Conservation (phyloP, 2,113 vertebrate species). For the Felis catus region DNA sequence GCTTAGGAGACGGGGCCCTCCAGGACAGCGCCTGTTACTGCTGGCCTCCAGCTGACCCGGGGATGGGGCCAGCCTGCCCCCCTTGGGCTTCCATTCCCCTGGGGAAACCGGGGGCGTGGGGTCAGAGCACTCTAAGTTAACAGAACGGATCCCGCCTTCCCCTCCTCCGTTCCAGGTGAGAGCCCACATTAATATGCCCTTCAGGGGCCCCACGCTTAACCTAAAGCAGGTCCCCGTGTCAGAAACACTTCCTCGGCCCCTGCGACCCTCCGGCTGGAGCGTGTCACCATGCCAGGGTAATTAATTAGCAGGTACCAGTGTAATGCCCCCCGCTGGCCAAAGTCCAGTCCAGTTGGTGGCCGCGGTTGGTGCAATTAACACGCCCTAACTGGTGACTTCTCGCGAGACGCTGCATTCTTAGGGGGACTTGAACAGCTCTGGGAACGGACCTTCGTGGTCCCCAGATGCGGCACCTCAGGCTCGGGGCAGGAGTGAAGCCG, state of each 20-base stretch:
- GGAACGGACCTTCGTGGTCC: background rate
- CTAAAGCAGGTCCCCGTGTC: background rate
- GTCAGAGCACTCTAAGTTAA: background rate
- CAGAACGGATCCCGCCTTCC: background rate
- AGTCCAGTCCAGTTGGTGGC: background rate
- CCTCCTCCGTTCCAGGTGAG: background rate
- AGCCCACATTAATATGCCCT: background rate
- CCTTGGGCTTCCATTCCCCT: background rate
- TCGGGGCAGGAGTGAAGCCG: background rate
- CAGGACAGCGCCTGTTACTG: too few species aligned
- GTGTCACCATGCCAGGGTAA: rapidly evolving
- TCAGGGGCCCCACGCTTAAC: background rate
- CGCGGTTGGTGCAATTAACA: rapidly evolving
- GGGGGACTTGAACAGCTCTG: background rate
- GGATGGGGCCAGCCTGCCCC: background rate
- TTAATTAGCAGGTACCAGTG: too few species aligned
- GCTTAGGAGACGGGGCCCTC: background rate
- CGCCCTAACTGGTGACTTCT: background rate
- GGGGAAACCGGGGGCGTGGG: background rate
- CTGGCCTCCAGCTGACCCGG: background rate
- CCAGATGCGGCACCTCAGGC: too few species aligned
- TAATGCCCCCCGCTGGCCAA: background rate
- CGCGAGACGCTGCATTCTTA: rapidly evolving
- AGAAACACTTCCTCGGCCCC: background rate
- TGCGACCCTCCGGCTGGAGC: too few species aligned